Evolutionary conservation across 2,888 invertebrate species (phyloP), one percentile per base, ranked within the genome.

Genomic region (Steinernema carpocapsae): DNA sequence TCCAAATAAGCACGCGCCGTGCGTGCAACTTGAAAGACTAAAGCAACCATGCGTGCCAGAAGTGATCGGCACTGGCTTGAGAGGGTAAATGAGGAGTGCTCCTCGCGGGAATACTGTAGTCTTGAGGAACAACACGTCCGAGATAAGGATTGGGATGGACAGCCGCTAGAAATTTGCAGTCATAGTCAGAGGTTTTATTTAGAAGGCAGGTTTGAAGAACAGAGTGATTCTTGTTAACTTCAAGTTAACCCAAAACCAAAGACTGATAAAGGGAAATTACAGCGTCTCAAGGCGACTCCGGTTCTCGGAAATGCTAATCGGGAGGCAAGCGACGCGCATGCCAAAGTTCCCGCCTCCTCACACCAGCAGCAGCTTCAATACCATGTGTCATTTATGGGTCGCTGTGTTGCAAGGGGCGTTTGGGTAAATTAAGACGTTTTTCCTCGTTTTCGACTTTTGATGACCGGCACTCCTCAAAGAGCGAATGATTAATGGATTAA

Each of bases 221-320:
- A n/a, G n/a, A n/a, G n/a, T n/a, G n/a, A n/a, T n/a, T n/a, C n/a
- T n/a, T n/a, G n/a, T 37, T 37, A 10, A 10, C 37, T 37, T 10
- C 10, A 10, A 37, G 10, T 37, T n/a, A 10, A 10, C 37, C 22
- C 22, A 6, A 56, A 56, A 26, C 56, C 64, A 32, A 14, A 17
- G 48, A 64, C 24, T 64, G 64, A 64, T 64, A 26, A 29, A 64
- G 24, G 12, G 64, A 64, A 64, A 64, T 64, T 64, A 64, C 64
- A 64, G 17, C 64, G 32, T 32, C n/a, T 64, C 17, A 29, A 64
- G 64, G 10, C 19, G 29, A 17, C 64, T 32, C 17, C 64, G 17
- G 64, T n/a, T 17, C 64, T 17, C 32, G 32, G 24, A 52, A n/a
- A 22, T 12, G 24, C 48, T 48, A 48, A 48, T 48, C 37, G 37